A percentile compares a stretch with the other conserved stretches of the same genome.
Conservation (phyloP, 1,140 invertebrate species). For the Octopus sinensis region DNA sequence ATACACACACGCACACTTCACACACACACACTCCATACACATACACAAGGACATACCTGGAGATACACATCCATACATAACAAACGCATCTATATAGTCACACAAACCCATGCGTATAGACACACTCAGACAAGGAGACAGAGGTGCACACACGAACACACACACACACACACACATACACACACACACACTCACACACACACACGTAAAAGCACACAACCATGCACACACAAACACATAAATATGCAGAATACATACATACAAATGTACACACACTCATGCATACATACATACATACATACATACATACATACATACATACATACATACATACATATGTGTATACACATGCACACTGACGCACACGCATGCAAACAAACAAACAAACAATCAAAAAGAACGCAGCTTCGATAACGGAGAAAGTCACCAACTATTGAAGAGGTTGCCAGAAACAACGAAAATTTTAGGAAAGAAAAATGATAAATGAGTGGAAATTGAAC, state of each 20-base stretch:
- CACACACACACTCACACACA: not conserved
- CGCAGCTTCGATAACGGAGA: not conserved
- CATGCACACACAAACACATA: not conserved
- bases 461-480: too few relatives aligned
- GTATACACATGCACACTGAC: not conserved
- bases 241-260: not conserved
- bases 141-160: not conserved
- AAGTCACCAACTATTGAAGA: too few relatives aligned
- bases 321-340: not conserved
- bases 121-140: not conserved
- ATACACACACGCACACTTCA: not conserved
- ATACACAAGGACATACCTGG: not conserved
- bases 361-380: not conserved
- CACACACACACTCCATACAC: not conserved
- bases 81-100: not conserved
- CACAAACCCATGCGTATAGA: not conserved
- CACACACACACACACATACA: not conserved
- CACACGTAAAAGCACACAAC: not conserved
- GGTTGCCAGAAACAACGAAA: too few relatives aligned
- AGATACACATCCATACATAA: not conserved
- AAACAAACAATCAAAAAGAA: slow-evolving; percentile 1
- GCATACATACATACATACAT: not conserved
- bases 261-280: not conserved
- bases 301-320: not conserved
- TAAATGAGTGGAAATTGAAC: too few relatives aligned